phyloP scores from a whole-genome alignment of 1,140 invertebrate species.

The Drosophila watanabei region DNA sequence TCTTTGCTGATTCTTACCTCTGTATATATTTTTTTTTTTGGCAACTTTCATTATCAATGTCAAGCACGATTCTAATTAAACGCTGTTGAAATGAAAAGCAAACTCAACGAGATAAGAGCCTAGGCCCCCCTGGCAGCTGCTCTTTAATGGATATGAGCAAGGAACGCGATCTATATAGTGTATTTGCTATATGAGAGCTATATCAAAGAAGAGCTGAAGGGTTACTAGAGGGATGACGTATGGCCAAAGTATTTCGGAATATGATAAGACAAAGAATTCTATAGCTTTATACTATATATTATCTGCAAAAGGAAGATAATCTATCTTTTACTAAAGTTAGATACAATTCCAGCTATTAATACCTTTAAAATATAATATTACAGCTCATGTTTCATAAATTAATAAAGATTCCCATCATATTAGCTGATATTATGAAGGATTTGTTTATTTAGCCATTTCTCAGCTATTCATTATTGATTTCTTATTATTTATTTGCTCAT shows the following conservation, averaged over 20 bases:
- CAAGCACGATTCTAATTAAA: slow-evolving; percentile 67
- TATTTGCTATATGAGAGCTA: neutral
- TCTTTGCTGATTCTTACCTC: slow-evolving; percentile 12
- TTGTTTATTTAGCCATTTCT: neutral
- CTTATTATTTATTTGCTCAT: neutral
- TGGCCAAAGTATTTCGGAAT: slow-evolving; percentile 8
- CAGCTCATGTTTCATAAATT: neutral
- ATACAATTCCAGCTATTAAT: neutral
- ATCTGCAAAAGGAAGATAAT: neutral
- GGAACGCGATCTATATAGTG: neutral
- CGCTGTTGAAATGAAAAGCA: slow-evolving; percentile 30
- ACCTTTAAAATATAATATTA: neutral
- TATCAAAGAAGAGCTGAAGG: neutral
- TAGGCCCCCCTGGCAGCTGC: slow-evolving; percentile 9
- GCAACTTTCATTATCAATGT: slow-evolving; percentile 77
- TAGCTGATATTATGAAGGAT: neutral
- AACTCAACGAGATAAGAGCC: slow-evolving; percentile 46
- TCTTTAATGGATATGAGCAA: slow-evolving; percentile 60
- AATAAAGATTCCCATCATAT: neutral
- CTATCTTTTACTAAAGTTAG: neutral
- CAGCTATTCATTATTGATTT: neutral
- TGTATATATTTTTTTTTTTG: slow-evolving; percentile 27
- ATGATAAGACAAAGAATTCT: slow-evolving; percentile 2
- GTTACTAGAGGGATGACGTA: slow-evolving; percentile 7
- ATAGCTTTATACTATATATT: neutral